A percentile compares a stretch with the other conserved stretches of the same genome.
phyloP scores from a whole-genome alignment of 2,888 invertebrate genomes.

The Eristalis pertinax region DNA sequence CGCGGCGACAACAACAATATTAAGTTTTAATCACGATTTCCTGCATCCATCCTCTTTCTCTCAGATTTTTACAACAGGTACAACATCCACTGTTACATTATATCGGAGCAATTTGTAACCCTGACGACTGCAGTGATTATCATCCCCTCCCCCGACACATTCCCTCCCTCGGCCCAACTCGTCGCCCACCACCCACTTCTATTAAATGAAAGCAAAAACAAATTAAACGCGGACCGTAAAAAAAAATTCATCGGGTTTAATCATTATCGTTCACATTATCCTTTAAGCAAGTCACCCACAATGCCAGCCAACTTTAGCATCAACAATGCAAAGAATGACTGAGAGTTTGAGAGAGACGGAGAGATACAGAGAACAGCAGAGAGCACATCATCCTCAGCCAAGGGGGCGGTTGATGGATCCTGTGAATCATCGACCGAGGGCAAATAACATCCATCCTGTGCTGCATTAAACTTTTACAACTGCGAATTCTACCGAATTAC shows the following conservation, averaged over 20 bases:
- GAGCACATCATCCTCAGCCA: background rate
- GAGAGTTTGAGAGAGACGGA: background rate
- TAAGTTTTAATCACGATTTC: conserved; percentile 24
- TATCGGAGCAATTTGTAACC: conserved; percentile 42
- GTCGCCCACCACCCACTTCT: conserved; percentile 10
- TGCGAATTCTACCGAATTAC: conserved; percentile 53
- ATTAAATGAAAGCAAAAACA: conserved; percentile 57
- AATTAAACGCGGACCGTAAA: conserved; percentile 55
- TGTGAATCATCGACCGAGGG: conserved; percentile 30
- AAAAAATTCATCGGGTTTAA: conserved; percentile 50
- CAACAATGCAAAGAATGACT: background rate
- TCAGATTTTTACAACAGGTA: conserved; percentile 51
- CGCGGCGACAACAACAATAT: conserved; percentile 3
- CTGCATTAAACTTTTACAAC: conserved; percentile 64
- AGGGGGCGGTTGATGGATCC: conserved; percentile 49
- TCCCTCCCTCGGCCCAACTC: background rate
- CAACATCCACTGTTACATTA: conserved; percentile 1
- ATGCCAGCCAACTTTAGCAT: conserved; percentile 9
- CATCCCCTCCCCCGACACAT: background rate
- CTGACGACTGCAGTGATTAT: conserved; percentile 51
- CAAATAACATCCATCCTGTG: conserved; percentile 45
- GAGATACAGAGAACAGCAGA: background rate
- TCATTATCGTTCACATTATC: conserved; percentile 62
- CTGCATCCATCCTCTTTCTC: conserved; percentile 12
- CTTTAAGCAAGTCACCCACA: conserved; percentile 54